Evolutionary conservation across 2,888 invertebrate species (phyloP).

Genomic region (Chrysina gloriosa): DNA sequence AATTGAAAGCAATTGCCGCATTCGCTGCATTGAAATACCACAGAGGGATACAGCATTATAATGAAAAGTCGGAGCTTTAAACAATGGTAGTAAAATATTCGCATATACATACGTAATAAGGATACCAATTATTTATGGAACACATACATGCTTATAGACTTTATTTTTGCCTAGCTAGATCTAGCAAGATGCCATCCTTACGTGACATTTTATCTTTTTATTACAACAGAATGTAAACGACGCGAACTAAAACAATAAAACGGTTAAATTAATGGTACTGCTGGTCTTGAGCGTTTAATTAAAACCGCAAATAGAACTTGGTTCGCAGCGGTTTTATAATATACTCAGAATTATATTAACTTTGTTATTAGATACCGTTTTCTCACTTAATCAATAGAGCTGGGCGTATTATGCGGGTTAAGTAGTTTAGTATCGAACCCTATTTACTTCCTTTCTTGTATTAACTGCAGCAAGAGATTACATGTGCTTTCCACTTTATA

Average conservation of each 20-base stretch:
- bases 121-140: too few species aligned
- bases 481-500: too few species aligned
- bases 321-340: conserved; percentile 50
- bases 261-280: conserved; percentile 26
- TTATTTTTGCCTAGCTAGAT: background rate
- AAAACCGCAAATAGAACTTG: conserved; percentile 51
- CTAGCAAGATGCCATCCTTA: background rate
- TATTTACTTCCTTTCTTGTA: too few species aligned
- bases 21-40: too few species aligned
- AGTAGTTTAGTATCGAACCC: too few species aligned
- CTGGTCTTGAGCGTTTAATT: conserved; percentile 49
- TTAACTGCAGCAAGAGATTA: too few species aligned
- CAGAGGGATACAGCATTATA: too few species aligned
- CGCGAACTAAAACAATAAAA: conserved; percentile 29
- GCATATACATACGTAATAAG: too few species aligned
- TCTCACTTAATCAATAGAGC: conserved; percentile 20
- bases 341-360: conserved; percentile 42
- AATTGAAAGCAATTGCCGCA: too few species aligned
- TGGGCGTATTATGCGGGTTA: background rate
- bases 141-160: too few species aligned
- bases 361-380: conserved; percentile 36
- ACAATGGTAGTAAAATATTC: too few species aligned
- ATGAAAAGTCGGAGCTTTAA: too few species aligned
- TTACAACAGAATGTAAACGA: conserved; percentile 14
- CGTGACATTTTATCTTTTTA: conserved; percentile 8